Percentiles rank a stretch among this genome's conserved stretches.
Conservation (phyloP, 2,797 vertebrate species). For the Oryzias sinensis region DNA sequence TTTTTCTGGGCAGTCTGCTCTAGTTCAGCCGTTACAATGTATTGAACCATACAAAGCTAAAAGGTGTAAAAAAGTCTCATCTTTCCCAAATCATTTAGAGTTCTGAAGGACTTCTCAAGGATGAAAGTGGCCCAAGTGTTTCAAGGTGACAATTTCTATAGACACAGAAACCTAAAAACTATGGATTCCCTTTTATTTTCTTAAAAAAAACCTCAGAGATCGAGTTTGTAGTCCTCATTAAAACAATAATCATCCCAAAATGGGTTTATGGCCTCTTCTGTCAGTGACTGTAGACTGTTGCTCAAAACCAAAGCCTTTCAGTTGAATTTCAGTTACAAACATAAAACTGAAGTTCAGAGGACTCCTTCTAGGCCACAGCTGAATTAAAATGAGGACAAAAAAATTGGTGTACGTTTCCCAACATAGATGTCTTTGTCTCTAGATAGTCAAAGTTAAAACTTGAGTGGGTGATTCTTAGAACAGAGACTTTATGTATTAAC, state of each 20-base stretch:
- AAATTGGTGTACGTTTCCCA: conserved; percentile 38
- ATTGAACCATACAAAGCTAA: too few relatives aligned
- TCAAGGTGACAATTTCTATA: too few relatives aligned
- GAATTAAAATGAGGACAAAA: conserved; percentile 54
- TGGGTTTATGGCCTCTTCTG: conserved; percentile 24
- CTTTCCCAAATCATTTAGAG: too few relatives aligned
- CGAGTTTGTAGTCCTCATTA: conserved; percentile 6
- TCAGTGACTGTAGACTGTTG: conserved; percentile 21
- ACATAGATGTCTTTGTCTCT: conserved; percentile 53
- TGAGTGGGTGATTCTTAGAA: conserved; percentile 61
- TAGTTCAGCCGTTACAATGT: too few relatives aligned
- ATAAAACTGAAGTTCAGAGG: conserved; percentile 33
- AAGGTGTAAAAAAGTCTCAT: too few relatives aligned
- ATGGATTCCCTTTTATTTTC: conserved; percentile 1
- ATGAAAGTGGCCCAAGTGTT: too few relatives aligned
- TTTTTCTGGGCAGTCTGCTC: too few relatives aligned
- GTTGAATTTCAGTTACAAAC: conserved; percentile 20
- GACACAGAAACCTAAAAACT: conserved; percentile 7
- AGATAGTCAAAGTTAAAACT: conserved; percentile 60
- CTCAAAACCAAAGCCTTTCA: conserved; percentile 7
- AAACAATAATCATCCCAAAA: conserved; percentile 22
- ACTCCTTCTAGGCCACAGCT: conserved; percentile 32
- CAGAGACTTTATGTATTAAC: conserved; percentile 61
- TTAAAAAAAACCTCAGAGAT: conserved; percentile 1
- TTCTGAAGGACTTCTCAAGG: too few relatives aligned